phyloP scores from a whole-genome alignment of 1,140 invertebrate species.

The Tetragnatha versicolor region DNA sequence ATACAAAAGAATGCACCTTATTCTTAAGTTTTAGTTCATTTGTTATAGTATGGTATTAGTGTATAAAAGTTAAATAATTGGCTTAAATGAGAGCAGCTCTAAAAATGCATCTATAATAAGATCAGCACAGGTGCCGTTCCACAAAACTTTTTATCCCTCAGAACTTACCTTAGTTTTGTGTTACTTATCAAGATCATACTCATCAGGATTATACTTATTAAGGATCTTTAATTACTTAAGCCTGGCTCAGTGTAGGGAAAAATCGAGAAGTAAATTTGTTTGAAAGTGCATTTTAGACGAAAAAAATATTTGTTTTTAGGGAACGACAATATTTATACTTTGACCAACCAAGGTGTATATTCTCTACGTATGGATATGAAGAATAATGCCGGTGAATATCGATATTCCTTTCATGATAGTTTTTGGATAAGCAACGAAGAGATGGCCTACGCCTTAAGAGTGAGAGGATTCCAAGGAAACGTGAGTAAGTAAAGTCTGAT shows the following conservation, averaged over 20 bases:
- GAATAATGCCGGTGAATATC: neutral
- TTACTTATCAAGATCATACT: neutral
- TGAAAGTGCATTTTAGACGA: neutral
- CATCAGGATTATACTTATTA: neutral
- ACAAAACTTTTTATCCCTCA: too few relatives aligned
- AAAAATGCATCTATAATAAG: too few relatives aligned
- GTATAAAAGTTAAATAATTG: too few relatives aligned
- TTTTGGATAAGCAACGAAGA: neutral
- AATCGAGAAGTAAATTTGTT: neutral
- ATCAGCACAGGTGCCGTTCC: too few relatives aligned
- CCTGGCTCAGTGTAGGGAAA: neutral
- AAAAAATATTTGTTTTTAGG: neutral
- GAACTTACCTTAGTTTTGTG: too few relatives aligned
- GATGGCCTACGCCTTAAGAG: neutral
- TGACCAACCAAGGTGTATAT: neutral
- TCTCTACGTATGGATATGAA: neutral
- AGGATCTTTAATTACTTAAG: neutral
- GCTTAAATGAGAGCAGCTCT: too few relatives aligned
- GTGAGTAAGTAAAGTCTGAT: neutral
- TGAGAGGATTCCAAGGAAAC: neutral
- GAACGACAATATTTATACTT: neutral
- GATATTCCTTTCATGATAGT: neutral
- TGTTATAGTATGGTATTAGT: too few relatives aligned
- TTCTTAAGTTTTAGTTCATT: too few relatives aligned
- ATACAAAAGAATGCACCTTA: too few relatives aligned